Base-by-base conservation (phyloP, 37 sponge, comb jelly and placozoan genomes). In the Hexactinellida sp. region DNA sequence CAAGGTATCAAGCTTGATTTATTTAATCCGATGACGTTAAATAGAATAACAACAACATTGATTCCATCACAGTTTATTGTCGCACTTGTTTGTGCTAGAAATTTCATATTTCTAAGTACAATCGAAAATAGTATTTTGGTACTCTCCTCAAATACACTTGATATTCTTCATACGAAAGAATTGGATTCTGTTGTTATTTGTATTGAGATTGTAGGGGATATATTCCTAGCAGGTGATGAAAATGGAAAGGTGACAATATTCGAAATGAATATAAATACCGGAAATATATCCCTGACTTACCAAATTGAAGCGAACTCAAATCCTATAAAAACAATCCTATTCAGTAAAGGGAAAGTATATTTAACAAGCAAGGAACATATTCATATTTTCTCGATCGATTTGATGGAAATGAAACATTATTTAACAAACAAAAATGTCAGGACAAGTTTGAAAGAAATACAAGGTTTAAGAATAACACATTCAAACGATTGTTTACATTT, bases 61-160 rank as follows among this genome's bases (percentile, higher is more conserved):
- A 32, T 63, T 7, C 28, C 21, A 3, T 25, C 76, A n/a, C 76
- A 63, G 30, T 63, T 63, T 28, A 63, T 63, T 7, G 76, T 63
- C 13, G 34, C 76, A 25, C 30, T 63, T 3, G 25, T n/a, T 23
- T 63, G 76, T 63, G 76, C 76, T 25, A 63, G 76, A 23, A 63
- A 63, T 63, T 63, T 63, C 76, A 63, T 63, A 63, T 63, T 63
- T 63, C 76, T 63, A 7, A n/a, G 32, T n/a, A 63, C 76, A 23
- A 63, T 63, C 3, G 76, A 63, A 28, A n/a, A 63, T 21, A 63
- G 13, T 63, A 63, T 63, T 32, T 32, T 63, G 3, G 76, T 63
- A 3, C 1, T 63, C 21, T 63, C 76, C 5, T 63, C 76, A 25
- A 10, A 28, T 63, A 63, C 76, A 63, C 30, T 63, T 10, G 76